These are phyloP conservation scores for Perdita meconis DNA, from an alignment of 2,888 invertebrate genomes.

Conservation along the genomic window DNA sequence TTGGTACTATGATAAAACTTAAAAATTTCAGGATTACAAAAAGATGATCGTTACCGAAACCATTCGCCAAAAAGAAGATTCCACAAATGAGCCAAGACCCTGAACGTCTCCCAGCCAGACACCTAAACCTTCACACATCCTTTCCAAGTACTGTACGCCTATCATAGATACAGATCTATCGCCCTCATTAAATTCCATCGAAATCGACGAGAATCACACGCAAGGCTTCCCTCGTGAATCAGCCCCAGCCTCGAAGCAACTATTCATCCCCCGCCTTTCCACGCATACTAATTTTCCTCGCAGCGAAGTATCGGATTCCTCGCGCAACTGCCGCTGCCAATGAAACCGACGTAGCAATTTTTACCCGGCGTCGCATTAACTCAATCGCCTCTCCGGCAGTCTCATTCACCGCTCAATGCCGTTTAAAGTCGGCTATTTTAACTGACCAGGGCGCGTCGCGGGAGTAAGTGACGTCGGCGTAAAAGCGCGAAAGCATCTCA, in stretches of 20 bases:
- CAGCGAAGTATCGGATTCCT: not conserved
- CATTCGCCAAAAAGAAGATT: too few relatives aligned
- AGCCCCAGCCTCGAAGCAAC: not conserved
- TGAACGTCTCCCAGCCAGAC: too few relatives aligned
- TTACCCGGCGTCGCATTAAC: conserved; percentile 4
- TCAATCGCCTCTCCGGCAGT: conserved; percentile 24
- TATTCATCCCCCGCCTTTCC: not conserved
- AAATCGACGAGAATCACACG: too few relatives aligned
- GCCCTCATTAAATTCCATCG: too few relatives aligned
- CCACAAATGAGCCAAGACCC: too few relatives aligned
- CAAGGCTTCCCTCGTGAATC: too few relatives aligned
- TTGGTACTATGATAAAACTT: too few relatives aligned
- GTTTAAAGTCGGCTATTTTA: conserved; percentile 49
- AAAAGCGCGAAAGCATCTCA: conserved; percentile 36
- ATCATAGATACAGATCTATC: too few relatives aligned
- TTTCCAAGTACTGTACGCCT: too few relatives aligned
- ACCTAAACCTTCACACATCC: too few relatives aligned
- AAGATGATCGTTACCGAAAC: too few relatives aligned
- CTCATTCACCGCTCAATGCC: conserved; percentile 26
- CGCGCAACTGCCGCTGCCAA: not conserved
- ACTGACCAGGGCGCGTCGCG: conserved; percentile 7
- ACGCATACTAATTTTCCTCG: not conserved
- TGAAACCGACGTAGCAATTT: conserved; percentile 3
- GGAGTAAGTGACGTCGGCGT: conserved; percentile 27
- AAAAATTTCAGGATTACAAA: too few relatives aligned